These are phyloP conservation scores for Ammospiza nelsoni DNA, from an alignment of 2,113 vertebrate species.

Conservation along the genomic window DNA sequence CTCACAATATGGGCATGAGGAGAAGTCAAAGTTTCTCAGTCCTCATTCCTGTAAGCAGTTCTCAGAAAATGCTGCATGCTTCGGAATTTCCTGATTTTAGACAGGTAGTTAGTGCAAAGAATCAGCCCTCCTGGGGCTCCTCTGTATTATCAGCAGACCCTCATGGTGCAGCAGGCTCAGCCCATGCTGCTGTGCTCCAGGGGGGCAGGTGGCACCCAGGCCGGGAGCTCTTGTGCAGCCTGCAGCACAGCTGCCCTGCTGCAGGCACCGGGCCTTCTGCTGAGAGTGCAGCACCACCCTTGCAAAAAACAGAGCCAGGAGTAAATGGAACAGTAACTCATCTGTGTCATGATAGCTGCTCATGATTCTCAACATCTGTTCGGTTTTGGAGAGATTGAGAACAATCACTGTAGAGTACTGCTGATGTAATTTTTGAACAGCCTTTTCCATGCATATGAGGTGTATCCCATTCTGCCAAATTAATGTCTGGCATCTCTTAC, in stretches of 20 bases:
- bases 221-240: neutral
- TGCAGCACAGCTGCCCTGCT: accelerated
- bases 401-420: neutral
- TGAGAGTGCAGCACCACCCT: neutral
- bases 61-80: neutral
- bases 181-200: accelerated
- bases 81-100: neutral
- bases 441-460: neutral
- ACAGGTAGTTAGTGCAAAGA: neutral
- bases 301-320: neutral
- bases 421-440: neutral
- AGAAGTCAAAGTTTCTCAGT: neutral
- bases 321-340: neutral
- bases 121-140: neutral
- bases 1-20: neutral
- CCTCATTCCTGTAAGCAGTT: neutral
- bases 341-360: neutral
- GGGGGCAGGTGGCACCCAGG: accelerated
- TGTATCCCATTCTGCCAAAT: neutral
- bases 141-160: neutral
- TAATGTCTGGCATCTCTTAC: neutral
- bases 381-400: neutral
- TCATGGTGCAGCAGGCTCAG: neutral
- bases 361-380: neutral
- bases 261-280: neutral